Conservation (phyloP, 2,797 vertebrate genomes). For the Liasis olivaceus region DNA sequence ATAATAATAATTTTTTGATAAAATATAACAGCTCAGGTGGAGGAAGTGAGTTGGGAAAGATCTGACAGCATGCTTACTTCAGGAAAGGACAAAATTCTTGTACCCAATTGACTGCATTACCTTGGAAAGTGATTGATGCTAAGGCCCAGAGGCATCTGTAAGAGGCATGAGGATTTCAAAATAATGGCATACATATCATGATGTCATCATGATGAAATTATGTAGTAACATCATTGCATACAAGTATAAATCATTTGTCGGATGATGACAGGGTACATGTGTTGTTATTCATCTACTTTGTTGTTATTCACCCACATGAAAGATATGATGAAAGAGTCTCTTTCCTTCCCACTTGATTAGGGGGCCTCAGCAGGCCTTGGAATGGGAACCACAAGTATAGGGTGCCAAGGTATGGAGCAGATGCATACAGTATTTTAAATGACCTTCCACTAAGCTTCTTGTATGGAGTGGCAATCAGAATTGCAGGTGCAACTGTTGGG, state of each 20-base stretch:
- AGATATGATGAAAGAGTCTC: neutral
- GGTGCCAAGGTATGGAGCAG: neutral
- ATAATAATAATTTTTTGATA: too few relatives aligned
- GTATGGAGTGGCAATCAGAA: neutral
- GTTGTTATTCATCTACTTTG: neutral
- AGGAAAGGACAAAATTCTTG: neutral
- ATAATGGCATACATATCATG: too few relatives aligned
- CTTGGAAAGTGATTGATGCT: neutral
- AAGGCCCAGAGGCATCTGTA: neutral
- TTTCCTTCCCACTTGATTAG: neutral
- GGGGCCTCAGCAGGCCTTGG: neutral
- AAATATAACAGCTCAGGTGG: too few relatives aligned
- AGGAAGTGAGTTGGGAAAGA: too few relatives aligned
- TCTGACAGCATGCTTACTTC: neutral
- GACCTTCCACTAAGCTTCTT: neutral
- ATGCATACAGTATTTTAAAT: neutral
- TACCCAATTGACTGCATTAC: neutral
- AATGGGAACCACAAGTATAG: neutral
- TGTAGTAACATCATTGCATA: neutral
- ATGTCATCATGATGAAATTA: neutral
- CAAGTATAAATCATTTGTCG: too few relatives aligned
- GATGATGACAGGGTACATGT: neutral
- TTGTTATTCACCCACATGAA: neutral
- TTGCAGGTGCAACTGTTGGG: neutral
- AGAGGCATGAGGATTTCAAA: too few relatives aligned